Evolutionary conservation across 2,113 vertebrate species (phyloP).

Genomic region (Phalacrocorax pelagicus): DNA sequence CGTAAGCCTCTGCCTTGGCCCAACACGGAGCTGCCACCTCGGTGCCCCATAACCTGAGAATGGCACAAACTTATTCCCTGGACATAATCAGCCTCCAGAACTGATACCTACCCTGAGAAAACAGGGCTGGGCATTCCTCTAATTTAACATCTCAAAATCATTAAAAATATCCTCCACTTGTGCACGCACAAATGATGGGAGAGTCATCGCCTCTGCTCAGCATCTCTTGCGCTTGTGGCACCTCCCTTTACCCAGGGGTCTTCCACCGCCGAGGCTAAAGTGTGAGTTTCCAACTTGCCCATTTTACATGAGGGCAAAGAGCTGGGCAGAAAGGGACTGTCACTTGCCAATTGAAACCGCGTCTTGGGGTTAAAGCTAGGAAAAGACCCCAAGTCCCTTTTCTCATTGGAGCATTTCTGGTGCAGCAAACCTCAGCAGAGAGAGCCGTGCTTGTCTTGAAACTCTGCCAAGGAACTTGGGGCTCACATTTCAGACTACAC

Average conservation of each 20-base stretch:
- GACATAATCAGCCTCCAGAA: neutral
- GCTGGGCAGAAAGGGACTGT: neutral
- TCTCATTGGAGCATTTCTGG: neutral
- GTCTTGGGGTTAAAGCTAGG: neutral
- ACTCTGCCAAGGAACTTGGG: neutral
- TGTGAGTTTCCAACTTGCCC: neutral
- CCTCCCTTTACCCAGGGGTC: neutral
- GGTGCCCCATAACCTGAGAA: neutral
- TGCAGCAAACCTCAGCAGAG: neutral
- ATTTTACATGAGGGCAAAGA: neutral
- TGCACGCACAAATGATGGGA: neutral
- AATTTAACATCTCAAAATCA: neutral
- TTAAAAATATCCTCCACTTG: neutral
- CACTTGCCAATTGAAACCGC: neutral
- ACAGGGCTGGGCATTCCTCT: neutral
- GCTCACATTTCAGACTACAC: neutral
- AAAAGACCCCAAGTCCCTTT: neutral
- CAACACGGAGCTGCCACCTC: neutral
- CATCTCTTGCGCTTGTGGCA: neutral
- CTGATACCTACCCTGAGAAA: neutral
- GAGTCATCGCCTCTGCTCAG: neutral
- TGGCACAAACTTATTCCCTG: neutral
- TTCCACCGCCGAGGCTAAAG: fast-evolving
- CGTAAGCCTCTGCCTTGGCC: neutral
- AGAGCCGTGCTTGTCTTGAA: neutral